Evolutionary conservation across 1,140 invertebrate genomes (phyloP), one percentile per base, ranked within the genome.

Genomic region (Scaptomyza hsui): DNA sequence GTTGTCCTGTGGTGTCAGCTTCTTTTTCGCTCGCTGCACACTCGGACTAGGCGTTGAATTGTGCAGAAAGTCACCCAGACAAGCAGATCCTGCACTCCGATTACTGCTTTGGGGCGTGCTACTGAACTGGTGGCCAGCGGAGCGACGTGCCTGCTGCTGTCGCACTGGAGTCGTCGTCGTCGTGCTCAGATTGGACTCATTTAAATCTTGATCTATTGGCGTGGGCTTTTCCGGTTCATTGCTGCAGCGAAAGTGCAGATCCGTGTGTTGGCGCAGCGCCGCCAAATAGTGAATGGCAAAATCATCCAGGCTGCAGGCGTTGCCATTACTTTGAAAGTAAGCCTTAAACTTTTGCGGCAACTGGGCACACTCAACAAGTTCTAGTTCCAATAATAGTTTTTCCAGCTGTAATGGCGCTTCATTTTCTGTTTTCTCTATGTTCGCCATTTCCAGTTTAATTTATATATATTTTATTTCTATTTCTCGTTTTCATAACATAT

Each of bases 221-320:
- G 51, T 10, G 4, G 69, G 60, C 12, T 45, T 78, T 0, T 83
- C 74, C 19, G 72, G 35, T 21, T 62, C 75, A 6, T 72, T 71
- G 51, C 18, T 49, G 1, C n/a, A n/a, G 3, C 72, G 74, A 4
- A 82, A 89, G 71, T 90, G 76, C 3, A 9, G 7, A 4, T 89
- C 82, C 6, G 89, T 91, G 26, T 76, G 72, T 41, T 79, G 72
- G 4, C 89, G 78, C 29, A 91, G 13, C 37, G 86, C 68, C 70
- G 80, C 86, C 49, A 91, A 37, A 53, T 70, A 91, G 47, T 82
- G 91, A 2, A 80, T 60, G 4, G 89, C 85, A 65, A 91, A 91
- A 19, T 90, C 82, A 41, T 91, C 90, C 19, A 90, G 29, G 10
- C 49, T 79, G 52, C 89, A 85, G 2, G 13, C 19, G 6, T 19